phyloP scores from a whole-genome alignment of 2,113 vertebrate genomes.

The Poecilia latipinna region DNA sequence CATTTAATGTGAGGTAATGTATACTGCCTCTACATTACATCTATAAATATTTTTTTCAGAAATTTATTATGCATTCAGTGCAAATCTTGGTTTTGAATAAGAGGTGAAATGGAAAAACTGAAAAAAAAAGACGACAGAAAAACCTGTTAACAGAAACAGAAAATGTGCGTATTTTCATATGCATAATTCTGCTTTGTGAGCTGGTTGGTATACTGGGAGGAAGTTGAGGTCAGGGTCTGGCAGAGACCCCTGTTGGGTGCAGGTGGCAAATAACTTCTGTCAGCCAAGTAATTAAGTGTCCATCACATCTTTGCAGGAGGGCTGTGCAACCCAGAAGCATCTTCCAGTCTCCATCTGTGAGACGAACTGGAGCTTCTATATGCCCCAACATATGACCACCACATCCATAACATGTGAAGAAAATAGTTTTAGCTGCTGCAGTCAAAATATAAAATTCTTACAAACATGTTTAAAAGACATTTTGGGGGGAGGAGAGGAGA shows the following conservation, averaged over 20 bases:
- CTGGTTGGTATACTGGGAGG: slow-evolving; percentile 53
- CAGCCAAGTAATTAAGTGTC: slow-evolving; percentile 82
- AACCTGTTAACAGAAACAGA: slow-evolving; percentile 29
- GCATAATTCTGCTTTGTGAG: slow-evolving; percentile 58
- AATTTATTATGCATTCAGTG: background rate
- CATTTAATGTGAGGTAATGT: slow-evolving; percentile 5
- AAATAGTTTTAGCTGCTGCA: background rate
- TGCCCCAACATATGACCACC: slow-evolving; percentile 50
- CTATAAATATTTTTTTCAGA: background rate
- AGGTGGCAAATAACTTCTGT: slow-evolving; percentile 76
- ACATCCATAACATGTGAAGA: slow-evolving; percentile 13
- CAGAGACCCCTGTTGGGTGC: slow-evolving; percentile 73
- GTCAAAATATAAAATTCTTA: background rate
- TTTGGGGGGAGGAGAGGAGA: too few species aligned
- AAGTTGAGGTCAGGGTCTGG: slow-evolving; percentile 74
- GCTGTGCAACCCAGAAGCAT: slow-evolving; percentile 61
- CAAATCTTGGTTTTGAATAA: background rate
- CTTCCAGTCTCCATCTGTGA: slow-evolving; percentile 73
- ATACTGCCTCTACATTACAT: slow-evolving; percentile 2
- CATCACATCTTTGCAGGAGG: slow-evolving; percentile 74
- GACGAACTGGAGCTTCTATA: slow-evolving; percentile 59
- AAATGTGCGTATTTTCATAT: slow-evolving; percentile 55
- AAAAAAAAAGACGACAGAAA: slow-evolving; percentile 12
- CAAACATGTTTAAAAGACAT: background rate
- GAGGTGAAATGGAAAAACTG: background rate